Conservation (phyloP, 2,797 vertebrate genomes). For the Crax fasciolata region DNA sequence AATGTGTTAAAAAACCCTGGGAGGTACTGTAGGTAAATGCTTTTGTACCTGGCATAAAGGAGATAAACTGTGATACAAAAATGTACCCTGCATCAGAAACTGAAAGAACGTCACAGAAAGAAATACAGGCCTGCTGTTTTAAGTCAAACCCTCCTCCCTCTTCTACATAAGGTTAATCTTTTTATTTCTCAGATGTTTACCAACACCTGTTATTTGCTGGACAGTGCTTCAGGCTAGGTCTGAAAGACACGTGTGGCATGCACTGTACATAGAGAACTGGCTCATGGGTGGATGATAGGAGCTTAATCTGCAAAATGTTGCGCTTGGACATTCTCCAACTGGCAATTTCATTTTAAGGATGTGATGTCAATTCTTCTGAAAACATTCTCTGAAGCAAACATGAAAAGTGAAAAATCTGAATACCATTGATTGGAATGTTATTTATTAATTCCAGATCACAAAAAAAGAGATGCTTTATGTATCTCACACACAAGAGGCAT, state of each 20-base stretch:
- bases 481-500: not conserved
- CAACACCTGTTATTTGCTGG: not conserved
- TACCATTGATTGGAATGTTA: not conserved
- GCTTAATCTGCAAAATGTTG: not conserved
- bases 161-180: not conserved
- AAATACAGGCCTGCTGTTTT: not conserved
- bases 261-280: not conserved
- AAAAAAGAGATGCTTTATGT: not conserved
- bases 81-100: not conserved
- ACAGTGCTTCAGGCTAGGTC: not conserved
- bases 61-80: not conserved
- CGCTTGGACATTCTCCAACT: not conserved
- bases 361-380: not conserved
- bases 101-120: not conserved
- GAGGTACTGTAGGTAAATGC: not conserved
- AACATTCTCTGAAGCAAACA: not conserved
- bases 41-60: not conserved
- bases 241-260: not conserved
- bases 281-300: not conserved
- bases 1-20: not conserved
- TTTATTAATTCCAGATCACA: slow-evolving; percentile 50
- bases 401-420: not conserved
- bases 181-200: not conserved
- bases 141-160: not conserved
- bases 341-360: slow-evolving; percentile 1